Percentiles rank a stretch among this genome's conserved stretches.
Evolutionary conservation across 2,888 invertebrate genomes (phyloP).

Genomic region (Melinopterus prodromus): DNA sequence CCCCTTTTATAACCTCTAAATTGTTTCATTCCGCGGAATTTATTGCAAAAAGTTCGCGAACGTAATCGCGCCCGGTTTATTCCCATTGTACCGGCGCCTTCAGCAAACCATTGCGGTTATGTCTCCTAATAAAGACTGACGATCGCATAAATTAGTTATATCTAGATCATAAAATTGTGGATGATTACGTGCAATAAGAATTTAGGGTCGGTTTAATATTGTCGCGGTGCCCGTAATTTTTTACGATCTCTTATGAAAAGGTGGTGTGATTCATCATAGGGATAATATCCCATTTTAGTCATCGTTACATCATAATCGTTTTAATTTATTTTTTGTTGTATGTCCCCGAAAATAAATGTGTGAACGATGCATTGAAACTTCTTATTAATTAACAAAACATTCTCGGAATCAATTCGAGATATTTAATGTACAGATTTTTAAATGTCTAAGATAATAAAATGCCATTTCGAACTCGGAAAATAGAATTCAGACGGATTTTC

Average conservation of each 20-base stretch:
- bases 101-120: neutral
- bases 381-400: too few species aligned
- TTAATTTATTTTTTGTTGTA: too few species aligned
- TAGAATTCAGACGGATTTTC: too few species aligned
- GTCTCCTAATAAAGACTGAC: neutral
- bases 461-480: too few species aligned
- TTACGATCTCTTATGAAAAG: neutral
- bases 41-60: slow-evolving; percentile 4
- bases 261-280: neutral
- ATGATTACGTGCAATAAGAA: neutral
- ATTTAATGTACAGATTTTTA: too few species aligned
- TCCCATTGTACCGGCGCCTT: neutral
- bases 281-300: too few species aligned
- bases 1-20: slow-evolving; percentile 16
- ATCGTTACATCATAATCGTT: too few species aligned
- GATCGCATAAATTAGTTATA: slow-evolving; percentile 4
- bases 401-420: too few species aligned
- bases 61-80: neutral
- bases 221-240: neutral
- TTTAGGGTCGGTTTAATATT: neutral
- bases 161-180: neutral
- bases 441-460: too few species aligned
- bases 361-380: too few species aligned
- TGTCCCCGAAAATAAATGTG: too few species aligned
- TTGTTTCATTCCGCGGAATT: slow-evolving; percentile 11